Conservation (phyloP, 2,888 invertebrate genomes). For the Pammene aurita region DNA sequence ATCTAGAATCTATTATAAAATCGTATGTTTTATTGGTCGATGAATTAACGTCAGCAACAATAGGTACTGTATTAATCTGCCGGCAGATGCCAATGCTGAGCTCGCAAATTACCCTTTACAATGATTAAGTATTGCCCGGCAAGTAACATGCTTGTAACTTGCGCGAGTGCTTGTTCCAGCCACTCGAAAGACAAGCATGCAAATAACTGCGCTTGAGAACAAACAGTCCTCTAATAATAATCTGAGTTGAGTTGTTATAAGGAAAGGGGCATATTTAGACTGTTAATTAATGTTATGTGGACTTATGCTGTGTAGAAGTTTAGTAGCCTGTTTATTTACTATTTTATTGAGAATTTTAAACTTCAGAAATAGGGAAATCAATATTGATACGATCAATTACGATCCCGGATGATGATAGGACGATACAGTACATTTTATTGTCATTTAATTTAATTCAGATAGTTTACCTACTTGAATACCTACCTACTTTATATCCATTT, state of each 20-base stretch:
- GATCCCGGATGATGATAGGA: too few relatives aligned
- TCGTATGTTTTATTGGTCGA: too few relatives aligned
- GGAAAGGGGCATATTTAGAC: background rate
- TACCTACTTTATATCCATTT: too few relatives aligned
- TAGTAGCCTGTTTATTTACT: too few relatives aligned
- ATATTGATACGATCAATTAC: too few relatives aligned
- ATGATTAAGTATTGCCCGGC: conserved; percentile 23
- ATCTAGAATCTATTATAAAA: background rate
- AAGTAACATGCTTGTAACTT: conserved; percentile 27
- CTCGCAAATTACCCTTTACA: conserved; percentile 25
- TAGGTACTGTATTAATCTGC: conserved; percentile 23
- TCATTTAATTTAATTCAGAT: too few relatives aligned
- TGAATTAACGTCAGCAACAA: background rate
- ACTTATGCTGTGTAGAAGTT: too few relatives aligned
- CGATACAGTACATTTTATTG: too few relatives aligned
- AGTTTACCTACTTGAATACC: too few relatives aligned
- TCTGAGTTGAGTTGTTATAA: conserved; percentile 14
- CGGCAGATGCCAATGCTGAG: conserved; percentile 5
- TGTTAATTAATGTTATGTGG: too few relatives aligned
- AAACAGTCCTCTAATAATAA: conserved; percentile 1
- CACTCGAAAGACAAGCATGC: conserved; percentile 26
- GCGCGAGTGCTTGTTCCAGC: conserved; percentile 29
- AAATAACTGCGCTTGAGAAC: conserved; percentile 19
- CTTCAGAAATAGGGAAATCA: too few relatives aligned
- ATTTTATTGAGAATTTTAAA: too few relatives aligned